A percentile compares a stretch with the other conserved stretches of the same genome.
Conservation (phyloP, 2,888 invertebrate genomes). For the Sialis fuliginosa region DNA sequence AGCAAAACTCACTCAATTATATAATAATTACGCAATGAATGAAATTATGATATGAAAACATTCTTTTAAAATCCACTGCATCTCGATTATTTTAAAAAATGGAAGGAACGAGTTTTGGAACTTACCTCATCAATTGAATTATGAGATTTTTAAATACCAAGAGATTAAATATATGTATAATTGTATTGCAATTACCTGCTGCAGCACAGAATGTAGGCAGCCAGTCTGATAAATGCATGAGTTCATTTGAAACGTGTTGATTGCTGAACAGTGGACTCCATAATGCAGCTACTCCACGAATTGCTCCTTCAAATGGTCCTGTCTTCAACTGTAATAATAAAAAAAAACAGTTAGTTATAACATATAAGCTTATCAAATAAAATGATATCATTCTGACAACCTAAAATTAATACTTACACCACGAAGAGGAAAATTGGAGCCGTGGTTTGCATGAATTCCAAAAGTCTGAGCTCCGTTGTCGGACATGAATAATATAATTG, state of each 20-base stretch:
- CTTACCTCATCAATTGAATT: too few species aligned
- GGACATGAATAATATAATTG: conserved; percentile 70
- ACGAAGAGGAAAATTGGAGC: conserved; percentile 62
- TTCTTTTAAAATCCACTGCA: too few species aligned
- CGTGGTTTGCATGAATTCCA: conserved; percentile 55
- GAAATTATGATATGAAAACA: too few species aligned
- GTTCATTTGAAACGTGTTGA: conserved; percentile 34
- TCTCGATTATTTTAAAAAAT: too few species aligned
- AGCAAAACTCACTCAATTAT: too few species aligned
- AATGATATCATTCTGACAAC: neutral
- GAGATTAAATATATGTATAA: too few species aligned
- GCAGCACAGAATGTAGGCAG: conserved; percentile 46
- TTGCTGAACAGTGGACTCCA: conserved; percentile 41
- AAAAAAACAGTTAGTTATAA: conserved; percentile 1
- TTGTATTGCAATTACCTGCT: conserved; percentile 26
- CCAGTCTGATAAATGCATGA: conserved; percentile 54
- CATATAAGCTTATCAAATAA: neutral
- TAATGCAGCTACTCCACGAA: conserved; percentile 41
- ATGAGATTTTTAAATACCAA: too few species aligned
- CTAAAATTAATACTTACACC: conserved; percentile 36
- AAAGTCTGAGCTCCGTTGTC: conserved; percentile 77
- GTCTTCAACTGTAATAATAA: conserved; percentile 35
- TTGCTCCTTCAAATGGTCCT: conserved; percentile 55
- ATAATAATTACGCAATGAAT: too few species aligned
- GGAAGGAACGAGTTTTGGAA: too few species aligned